Percentiles rank a stretch among this genome's conserved stretches.
phyloP scores from a whole-genome alignment of 1,140 invertebrate species.

The Ceratosolen solmsi region DNA sequence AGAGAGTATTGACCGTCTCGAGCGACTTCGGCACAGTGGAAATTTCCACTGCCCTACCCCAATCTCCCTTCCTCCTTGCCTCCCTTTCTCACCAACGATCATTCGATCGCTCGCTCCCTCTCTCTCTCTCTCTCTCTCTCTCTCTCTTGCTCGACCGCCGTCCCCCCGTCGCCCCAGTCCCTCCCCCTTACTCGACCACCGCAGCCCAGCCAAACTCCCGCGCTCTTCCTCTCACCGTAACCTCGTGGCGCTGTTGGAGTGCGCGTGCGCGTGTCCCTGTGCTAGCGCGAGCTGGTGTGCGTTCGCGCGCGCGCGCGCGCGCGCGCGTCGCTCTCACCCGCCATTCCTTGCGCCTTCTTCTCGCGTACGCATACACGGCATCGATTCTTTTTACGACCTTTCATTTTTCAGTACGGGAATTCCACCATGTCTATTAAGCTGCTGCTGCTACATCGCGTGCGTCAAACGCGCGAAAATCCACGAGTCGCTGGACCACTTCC shows the following conservation, averaged over 20 bases:
- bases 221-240: background rate
- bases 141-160: background rate
- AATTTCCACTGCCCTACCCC: slow-evolving; percentile 72
- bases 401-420: slow-evolving; percentile 1
- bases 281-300: too few species aligned
- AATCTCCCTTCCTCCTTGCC: slow-evolving; percentile 46
- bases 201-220: too few species aligned
- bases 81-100: background rate
- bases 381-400: slow-evolving; percentile 15
- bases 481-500: too few species aligned
- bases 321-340: background rate
- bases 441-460: background rate
- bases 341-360: background rate
- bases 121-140: too few species aligned
- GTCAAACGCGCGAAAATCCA: too few species aligned
- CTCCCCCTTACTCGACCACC: background rate
- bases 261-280: too few species aligned
- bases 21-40: slow-evolving; percentile 64
- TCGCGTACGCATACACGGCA: background rate
- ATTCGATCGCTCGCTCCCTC: too few species aligned
- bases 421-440: background rate
- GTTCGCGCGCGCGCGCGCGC: background rate
- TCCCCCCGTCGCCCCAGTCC: background rate
- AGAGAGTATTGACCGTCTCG: slow-evolving; percentile 72
- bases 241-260: too few species aligned